Evolutionary conservation across 2,113 vertebrate species (phyloP).

Genomic region (Otolemur garnettii): DNA sequence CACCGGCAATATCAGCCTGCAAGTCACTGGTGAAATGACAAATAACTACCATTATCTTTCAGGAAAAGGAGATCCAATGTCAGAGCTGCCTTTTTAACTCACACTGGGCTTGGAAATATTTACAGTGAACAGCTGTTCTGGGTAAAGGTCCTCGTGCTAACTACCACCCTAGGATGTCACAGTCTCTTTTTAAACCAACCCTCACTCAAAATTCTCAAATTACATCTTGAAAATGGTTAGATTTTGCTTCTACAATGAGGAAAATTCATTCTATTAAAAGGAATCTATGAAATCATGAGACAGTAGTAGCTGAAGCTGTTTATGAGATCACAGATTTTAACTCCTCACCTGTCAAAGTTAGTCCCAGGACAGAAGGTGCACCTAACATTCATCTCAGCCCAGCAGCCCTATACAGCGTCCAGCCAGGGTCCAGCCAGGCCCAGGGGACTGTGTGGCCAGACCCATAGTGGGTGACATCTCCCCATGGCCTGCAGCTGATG

Average conservation of each 20-base stretch:
- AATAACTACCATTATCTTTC: background rate
- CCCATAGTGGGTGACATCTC: background rate
- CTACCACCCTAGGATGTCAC: background rate
- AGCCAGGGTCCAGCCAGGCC: background rate
- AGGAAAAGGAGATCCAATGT: background rate
- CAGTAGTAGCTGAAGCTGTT: too few species aligned
- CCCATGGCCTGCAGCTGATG: background rate
- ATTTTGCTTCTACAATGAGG: background rate
- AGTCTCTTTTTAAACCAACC: background rate
- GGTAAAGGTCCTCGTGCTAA: background rate
- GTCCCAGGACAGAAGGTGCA: background rate
- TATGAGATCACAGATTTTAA: background rate
- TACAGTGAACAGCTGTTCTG: background rate
- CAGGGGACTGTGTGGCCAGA: background rate
- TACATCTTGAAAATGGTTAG: background rate
- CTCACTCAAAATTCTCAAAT: background rate
- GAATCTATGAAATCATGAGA: background rate
- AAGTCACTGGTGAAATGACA: background rate
- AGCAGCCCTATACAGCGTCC: background rate
- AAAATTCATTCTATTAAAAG: background rate
- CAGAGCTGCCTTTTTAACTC: background rate
- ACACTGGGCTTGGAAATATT: background rate
- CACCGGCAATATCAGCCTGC: background rate
- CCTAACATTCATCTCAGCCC: background rate
- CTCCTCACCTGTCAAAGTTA: background rate